phyloP scores from a whole-genome alignment of 2,888 invertebrate genomes.

The Scotopteryx bipunctaria region DNA sequence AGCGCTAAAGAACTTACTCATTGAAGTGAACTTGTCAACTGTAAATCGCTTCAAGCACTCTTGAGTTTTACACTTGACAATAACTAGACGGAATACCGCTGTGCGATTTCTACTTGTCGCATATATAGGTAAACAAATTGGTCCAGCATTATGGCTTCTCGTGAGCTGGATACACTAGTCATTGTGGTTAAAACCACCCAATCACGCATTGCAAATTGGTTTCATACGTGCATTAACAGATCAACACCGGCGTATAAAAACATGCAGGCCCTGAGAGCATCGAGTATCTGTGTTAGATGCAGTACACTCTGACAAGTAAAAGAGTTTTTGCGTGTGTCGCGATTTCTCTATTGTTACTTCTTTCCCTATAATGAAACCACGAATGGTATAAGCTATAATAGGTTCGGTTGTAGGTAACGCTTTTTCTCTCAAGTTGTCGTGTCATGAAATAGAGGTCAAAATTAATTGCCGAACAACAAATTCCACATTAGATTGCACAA shows the following conservation, averaged over 20 bases:
- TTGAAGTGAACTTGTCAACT: background rate
- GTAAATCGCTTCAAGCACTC: background rate
- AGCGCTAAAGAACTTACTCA: too few species aligned
- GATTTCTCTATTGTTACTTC: slow-evolving; percentile 6
- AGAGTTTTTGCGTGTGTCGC: background rate
- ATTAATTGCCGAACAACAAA: too few species aligned
- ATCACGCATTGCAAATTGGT: slow-evolving; percentile 1
- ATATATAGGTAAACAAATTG: background rate
- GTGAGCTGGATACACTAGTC: background rate
- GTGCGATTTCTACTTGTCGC: background rate
- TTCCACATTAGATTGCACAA: too few species aligned
- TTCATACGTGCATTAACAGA: slow-evolving; percentile 2
- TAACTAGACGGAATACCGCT: background rate
- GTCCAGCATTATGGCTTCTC: background rate
- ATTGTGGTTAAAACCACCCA: background rate
- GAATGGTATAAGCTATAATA: background rate
- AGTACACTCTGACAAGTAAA: background rate
- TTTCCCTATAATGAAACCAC: background rate
- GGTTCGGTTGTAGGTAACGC: background rate
- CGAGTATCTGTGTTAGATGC: background rate
- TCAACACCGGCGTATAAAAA: slow-evolving; percentile 2
- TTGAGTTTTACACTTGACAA: background rate
- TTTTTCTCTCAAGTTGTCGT: background rate
- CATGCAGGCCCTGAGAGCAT: background rate
- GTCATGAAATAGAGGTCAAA: too few species aligned